Evolutionary conservation across 1,140 invertebrate genomes (phyloP).

Genomic region (Rhysida immarginata): DNA sequence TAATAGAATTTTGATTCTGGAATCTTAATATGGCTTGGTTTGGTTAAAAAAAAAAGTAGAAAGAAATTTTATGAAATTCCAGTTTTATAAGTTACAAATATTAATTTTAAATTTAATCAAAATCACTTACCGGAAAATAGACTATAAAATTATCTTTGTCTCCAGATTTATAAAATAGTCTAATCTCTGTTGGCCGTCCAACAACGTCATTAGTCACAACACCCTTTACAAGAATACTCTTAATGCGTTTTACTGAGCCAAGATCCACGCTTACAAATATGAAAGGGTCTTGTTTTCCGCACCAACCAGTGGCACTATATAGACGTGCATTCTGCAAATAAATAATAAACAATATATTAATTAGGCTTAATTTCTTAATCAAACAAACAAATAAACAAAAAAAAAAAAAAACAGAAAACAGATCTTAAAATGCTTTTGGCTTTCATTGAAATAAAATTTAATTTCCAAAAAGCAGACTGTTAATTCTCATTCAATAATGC

Average conservation of each 20-base stretch:
- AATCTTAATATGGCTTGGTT: too few relatives aligned
- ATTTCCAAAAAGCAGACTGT: too few relatives aligned
- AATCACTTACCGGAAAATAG: conserved; percentile 54
- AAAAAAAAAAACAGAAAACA: too few relatives aligned
- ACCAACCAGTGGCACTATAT: conserved; percentile 89
- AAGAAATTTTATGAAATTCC: too few relatives aligned
- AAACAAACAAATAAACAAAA: too few relatives aligned
- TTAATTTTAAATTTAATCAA: neutral
- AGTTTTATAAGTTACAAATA: too few relatives aligned
- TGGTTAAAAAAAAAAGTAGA: too few relatives aligned
- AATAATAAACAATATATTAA: conserved; percentile 14
- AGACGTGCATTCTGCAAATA: conserved; percentile 65
- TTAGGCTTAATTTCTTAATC: neutral
- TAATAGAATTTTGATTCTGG: too few relatives aligned
- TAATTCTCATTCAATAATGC: too few relatives aligned
- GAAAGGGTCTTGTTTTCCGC: conserved; percentile 74
- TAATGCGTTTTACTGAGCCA: conserved; percentile 74
- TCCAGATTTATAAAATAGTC: conserved; percentile 91
- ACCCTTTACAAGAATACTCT: conserved; percentile 69
- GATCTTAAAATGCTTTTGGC: too few relatives aligned
- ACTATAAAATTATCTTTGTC: conserved; percentile 88
- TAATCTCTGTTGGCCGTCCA: conserved; percentile 81
- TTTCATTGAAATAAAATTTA: too few relatives aligned
- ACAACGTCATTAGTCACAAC: conserved; percentile 90
- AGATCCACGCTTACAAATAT: conserved; percentile 90